These are phyloP conservation scores for Euura saliciscinereae DNA, from an alignment of 1,140 invertebrate species.

Conservation along the genomic window DNA sequence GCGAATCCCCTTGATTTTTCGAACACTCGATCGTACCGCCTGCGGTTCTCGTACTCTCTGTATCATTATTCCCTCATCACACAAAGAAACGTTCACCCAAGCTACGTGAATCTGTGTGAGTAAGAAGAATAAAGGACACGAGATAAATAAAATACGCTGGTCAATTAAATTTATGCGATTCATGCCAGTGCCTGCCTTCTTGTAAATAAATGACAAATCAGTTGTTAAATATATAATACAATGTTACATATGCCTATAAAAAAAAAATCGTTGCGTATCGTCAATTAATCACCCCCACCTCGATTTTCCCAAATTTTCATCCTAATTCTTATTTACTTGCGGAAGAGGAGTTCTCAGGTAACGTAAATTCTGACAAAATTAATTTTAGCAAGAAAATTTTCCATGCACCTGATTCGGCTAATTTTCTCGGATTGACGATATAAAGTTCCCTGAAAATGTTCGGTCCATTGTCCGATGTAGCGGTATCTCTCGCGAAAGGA, in stretches of 20 bases:
- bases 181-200: slow-evolving; percentile 36
- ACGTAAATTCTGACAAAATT: no score
- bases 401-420: no score
- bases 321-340: no score
- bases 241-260: slow-evolving; percentile 35
- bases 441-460: no score
- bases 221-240: slow-evolving; percentile 51
- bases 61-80: neutral
- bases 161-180: neutral
- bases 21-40: neutral
- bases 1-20: slow-evolving; percentile 10
- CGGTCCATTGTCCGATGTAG: no score
- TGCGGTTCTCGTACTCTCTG: neutral
- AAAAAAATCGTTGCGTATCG: slow-evolving; percentile 18
- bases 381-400: no score
- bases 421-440: no score
- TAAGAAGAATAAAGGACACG: neutral
- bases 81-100: neutral
- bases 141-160: neutral
- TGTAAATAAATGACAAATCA: slow-evolving; percentile 43
- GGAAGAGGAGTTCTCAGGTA: no score
- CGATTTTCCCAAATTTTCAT: no score
- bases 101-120: neutral
- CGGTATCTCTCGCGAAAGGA: no score
- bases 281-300: slow-evolving; percentile 12